Conservation (phyloP, 2,888 invertebrate genomes). For the Platycnemis pennipes region DNA sequence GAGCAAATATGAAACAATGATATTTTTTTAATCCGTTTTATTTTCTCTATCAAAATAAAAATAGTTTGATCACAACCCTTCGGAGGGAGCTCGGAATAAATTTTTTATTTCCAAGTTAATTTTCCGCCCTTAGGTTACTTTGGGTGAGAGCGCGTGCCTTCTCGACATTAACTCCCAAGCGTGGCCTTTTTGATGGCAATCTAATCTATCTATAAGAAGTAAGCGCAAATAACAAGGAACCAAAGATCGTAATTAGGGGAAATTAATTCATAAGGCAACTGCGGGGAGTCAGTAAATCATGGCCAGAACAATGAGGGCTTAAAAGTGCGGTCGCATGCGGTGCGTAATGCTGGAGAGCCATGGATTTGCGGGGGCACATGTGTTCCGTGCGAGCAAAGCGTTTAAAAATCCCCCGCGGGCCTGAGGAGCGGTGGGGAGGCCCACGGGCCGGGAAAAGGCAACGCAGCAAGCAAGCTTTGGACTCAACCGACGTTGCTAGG, state of each 20-base stretch:
- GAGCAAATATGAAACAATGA: neutral
- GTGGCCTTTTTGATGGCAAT: neutral
- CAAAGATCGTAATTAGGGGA: slow-evolving; percentile 19
- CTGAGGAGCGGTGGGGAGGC: neutral
- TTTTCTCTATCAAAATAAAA: neutral
- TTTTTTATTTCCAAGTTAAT: neutral
- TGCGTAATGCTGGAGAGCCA: neutral
- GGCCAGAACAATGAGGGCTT: neutral
- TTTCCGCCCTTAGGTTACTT: neutral
- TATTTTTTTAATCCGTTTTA: neutral
- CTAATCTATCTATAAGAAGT: neutral
- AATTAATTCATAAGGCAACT: slow-evolving; percentile 20
- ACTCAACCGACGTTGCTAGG: neutral
- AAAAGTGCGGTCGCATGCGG: neutral
- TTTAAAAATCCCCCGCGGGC: neutral
- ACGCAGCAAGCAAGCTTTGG: neutral
- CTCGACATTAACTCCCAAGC: neutral
- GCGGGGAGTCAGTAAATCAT: neutral
- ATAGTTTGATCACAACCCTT: neutral
- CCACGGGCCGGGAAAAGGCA: neutral
- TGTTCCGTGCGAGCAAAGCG: neutral
- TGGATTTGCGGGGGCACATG: neutral
- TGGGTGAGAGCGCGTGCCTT: neutral
- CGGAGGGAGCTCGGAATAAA: neutral
- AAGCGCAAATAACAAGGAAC: slow-evolving; percentile 16